Base-by-base conservation (phyloP, 2,888 invertebrate species). In the Euclidia mi region DNA sequence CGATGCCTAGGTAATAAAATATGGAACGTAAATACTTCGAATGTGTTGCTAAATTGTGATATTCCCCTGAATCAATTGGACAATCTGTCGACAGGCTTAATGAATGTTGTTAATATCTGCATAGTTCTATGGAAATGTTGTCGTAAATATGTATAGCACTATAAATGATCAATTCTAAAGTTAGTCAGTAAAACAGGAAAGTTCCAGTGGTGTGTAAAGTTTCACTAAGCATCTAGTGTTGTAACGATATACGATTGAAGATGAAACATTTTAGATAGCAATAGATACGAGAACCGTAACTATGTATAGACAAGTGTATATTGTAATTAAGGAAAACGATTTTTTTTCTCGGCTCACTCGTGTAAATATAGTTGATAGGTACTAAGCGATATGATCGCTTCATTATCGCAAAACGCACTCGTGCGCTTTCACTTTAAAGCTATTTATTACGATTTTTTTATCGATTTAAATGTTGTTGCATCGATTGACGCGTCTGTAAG, bases 301-400 rank as follows among this genome's bases (percentile, higher is more conserved):
- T 66, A 68, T 87, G 81, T 89, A 87, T 84, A 89, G 83, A 84
- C 70, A 79, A 78, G 71, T 91, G 88, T 91, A 88, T 82, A 82
- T 75, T 72, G 46, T 63, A 76, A 63, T 70, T 75, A 84, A 84
- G 81, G 68, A 72, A 67, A 78, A 56, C 55, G 48, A 62, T 69
- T 73, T 76, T 78, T n/a, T 79, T 73, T 79, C 80, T 84, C 72
- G 70, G 85, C 87, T 90, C 90, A 86, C 84, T 56, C 64, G 17
- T 92, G 92, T 93, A 92, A 78, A 92, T 93, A 92, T 91, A 91
- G 87, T 62, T 42, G 50, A 63, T 82, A 84, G 78, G 79, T 64
- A 56, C 65, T 50, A 66, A 71, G 90, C 90, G 82, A 91, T 92
- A 48, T 82, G 65, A 84, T 84, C 84, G 83, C 83, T 78, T 73